These are phyloP conservation scores for Clarias laeviceps DNA, from an alignment of 2,797 vertebrate species.

Conservation along the genomic window DNA sequence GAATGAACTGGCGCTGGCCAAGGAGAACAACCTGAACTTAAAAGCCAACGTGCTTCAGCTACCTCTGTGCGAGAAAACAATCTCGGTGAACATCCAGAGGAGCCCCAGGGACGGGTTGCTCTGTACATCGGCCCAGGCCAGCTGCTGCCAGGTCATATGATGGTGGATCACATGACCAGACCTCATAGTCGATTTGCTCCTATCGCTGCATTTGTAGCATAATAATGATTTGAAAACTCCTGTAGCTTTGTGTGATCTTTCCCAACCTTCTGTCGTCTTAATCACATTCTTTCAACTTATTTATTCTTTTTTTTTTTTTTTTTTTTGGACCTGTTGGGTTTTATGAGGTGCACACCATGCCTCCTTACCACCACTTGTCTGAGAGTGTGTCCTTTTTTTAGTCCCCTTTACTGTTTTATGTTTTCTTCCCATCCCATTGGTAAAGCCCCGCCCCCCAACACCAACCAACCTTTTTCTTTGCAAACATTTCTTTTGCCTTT, in stretches of 20 bases:
- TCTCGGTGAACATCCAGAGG: slow-evolving; percentile 96
- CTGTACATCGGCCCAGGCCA: slow-evolving; percentile 86
- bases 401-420: slow-evolving; percentile 15
- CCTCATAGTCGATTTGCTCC: slow-evolving; percentile 42
- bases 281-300: slow-evolving; percentile 67
- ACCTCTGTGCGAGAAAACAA: slow-evolving; percentile 98
- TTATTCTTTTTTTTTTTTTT: slow-evolving; percentile 63
- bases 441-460: not conserved
- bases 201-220: slow-evolving; percentile 62
- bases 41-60: slow-evolving; percentile 92
- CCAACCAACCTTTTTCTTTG: not conserved
- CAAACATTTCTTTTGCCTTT: slow-evolving; percentile 28
- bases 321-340: slow-evolving; percentile 74
- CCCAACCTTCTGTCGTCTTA: slow-evolving; percentile 64
- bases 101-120: slow-evolving; percentile 88
- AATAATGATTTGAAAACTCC: slow-evolving; percentile 59
- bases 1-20: slow-evolving; percentile 79
- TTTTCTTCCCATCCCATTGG: slow-evolving; percentile 17
- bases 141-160: slow-evolving; percentile 98
- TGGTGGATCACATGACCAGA: slow-evolving; percentile 2
- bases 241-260: slow-evolving; percentile 69
- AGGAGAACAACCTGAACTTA: slow-evolving; percentile 83
- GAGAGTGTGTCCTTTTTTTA: slow-evolving; percentile 30
- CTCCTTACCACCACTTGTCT: slow-evolving; percentile 48
- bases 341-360: slow-evolving; percentile 81